Base-by-base conservation (phyloP, 1,140 invertebrate genomes). In the Mesaphorura yosii region DNA sequence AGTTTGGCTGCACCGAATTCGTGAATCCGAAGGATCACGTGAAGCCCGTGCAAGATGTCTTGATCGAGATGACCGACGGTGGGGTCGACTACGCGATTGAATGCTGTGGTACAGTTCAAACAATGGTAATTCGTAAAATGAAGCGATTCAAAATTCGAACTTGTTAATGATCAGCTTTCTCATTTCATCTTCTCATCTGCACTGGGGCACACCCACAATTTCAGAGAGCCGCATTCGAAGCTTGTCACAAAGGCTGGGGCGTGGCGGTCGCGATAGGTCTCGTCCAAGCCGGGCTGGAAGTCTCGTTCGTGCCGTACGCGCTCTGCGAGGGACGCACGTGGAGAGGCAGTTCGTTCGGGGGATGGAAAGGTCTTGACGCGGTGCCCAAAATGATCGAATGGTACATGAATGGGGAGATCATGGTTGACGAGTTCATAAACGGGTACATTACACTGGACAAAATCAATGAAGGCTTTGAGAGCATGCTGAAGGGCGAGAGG, bases 241-340 rank as follows among this genome's bases (percentile, higher is more conserved):
- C 91, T 0, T 92, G 89, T 63, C 93, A 97, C 66, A 97, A 97
- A 72, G 95, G 95, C 10, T 98, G 95, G 95, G 95, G 95, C 19
- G 83, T 82, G 20, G 95, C 91, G 12, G 83, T 92, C 1, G 92
- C 98, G 62, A 88, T 98, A 27, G 48, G 48, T 4, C 34, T 50
- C 7, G 48, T 38, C 4, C 34, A 23, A 4, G 48, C 48, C 20
- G 48, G 0, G 5, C 82, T 94, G 66, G 92, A 95, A 71, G 95
- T 97, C 52, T 81, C 83, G 53, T 98, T 95, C 12, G 77, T 89
- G 22, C 93, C 94, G 40, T 98, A 97, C 73, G 83, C 88, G 69
- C 73, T 98, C 28, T 90, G 98, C 12, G 95, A 92, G 22, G 90
- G 91, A 23, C 76, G 91, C 23, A 83, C 83, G 1, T 95, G 91